phyloP scores from a whole-genome alignment of 2,113 vertebrate genomes.

The Callocephalon fimbriatum region DNA sequence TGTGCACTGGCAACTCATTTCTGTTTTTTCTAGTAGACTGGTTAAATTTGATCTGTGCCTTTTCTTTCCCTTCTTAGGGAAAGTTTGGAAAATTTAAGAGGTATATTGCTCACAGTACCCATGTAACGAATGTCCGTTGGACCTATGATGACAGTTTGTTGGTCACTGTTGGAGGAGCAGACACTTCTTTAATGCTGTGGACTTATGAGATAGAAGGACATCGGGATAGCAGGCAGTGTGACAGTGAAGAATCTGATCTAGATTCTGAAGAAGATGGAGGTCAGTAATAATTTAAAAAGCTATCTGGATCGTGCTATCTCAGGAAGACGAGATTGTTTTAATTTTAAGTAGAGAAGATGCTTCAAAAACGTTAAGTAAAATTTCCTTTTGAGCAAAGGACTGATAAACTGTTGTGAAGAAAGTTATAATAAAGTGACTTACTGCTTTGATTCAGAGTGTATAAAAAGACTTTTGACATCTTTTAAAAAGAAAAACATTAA shows the following conservation, averaged over 20 bases:
- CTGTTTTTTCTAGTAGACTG: not conserved
- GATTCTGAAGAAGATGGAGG: constrained; percentile 98
- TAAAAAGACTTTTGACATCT: not conserved
- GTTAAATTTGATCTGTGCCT: not conserved
- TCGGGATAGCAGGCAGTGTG: constrained; percentile 86
- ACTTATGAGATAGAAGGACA: constrained; percentile 88
- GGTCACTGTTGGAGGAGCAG: constrained; percentile 90
- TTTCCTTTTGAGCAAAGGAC: not conserved
- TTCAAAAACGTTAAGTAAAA: not conserved
- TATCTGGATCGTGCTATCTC: not conserved
- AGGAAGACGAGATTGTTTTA: not conserved
- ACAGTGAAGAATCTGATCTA: constrained; percentile 96
- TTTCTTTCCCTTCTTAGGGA: constrained; percentile 79
- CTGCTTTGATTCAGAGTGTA: not conserved
- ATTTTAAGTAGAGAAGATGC: not conserved
- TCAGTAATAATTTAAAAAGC: constrained; percentile 51
- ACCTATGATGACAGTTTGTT: constrained; percentile 91
- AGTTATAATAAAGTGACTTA: not conserved
- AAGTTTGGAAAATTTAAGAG: constrained; percentile 96
- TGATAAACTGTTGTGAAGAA: not conserved
- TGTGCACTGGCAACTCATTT: not conserved
- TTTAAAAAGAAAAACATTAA: not conserved
- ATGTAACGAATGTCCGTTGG: constrained; percentile 97
- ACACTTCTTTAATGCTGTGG: constrained; percentile 97
- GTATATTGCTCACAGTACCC: constrained; percentile 94